Conservation (phyloP, 2,797 vertebrate species). For the Euthynnus affinis region DNA sequence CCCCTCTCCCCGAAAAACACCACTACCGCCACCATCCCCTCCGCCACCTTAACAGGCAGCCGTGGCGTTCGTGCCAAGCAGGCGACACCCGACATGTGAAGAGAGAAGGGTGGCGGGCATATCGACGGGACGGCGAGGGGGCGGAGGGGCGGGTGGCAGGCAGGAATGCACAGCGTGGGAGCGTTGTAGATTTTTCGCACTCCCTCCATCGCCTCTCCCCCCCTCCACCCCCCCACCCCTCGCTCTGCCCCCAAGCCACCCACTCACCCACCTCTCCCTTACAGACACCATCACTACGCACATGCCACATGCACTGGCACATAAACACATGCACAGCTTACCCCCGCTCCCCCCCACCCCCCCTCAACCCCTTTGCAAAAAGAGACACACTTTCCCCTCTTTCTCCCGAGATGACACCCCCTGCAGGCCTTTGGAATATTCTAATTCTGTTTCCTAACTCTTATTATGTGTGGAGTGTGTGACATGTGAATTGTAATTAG, state of each 20-base stretch:
- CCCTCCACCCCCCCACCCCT: not conserved
- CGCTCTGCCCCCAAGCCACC: constrained; percentile 58
- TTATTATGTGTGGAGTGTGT: constrained; percentile 90
- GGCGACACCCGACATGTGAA: constrained; percentile 86
- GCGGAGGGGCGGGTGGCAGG: constrained; percentile 9
- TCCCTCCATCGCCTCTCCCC: constrained; percentile 12
- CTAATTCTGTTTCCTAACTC: constrained; percentile 92
- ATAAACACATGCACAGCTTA: constrained; percentile 62
- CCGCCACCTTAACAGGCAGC: constrained; percentile 84
- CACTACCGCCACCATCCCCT: constrained; percentile 16
- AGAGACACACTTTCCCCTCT: constrained; percentile 79
- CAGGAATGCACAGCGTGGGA: constrained; percentile 80
- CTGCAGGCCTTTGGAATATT: constrained; percentile 90
- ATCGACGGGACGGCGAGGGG: constrained; percentile 64
- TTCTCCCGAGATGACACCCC: constrained; percentile 85
- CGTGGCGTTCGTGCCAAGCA: constrained; percentile 70
- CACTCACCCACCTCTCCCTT: constrained; percentile 63
- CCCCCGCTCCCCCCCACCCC: constrained; percentile 22
- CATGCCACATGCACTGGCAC: constrained; percentile 64
- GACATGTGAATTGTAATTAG: constrained; percentile 94
- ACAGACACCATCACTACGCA: constrained; percentile 58
- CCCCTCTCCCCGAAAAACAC: constrained; percentile 68
- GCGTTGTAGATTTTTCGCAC: constrained; percentile 71
- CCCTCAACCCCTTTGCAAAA: constrained; percentile 40
- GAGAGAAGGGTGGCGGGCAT: constrained; percentile 57